A percentile compares a stretch with the other conserved stretches of the same genome.
Conservation (phyloP, 2,797 vertebrate genomes). For the Botia almorhae region DNA sequence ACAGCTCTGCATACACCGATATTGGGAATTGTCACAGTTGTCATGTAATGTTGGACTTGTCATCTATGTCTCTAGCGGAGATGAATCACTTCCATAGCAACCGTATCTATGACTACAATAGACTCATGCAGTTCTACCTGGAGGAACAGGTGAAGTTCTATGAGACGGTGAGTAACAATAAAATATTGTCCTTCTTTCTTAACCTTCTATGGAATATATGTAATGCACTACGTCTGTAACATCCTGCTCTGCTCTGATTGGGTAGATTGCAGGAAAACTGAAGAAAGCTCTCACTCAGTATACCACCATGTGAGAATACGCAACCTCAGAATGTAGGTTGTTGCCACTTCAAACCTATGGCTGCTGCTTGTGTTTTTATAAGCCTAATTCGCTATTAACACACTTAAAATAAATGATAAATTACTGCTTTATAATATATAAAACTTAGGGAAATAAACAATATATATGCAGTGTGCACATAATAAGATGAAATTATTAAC, state of each 20-base stretch:
- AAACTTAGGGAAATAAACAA: conserved; percentile 11
- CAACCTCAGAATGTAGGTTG: neutral
- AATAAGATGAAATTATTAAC: conserved; percentile 14
- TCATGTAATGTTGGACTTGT: no score
- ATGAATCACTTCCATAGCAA: conserved; percentile 90
- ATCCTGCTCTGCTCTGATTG: conserved; percentile 39
- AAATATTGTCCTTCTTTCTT: neutral
- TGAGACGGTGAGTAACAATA: conserved; percentile 77
- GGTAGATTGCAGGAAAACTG: conserved; percentile 89
- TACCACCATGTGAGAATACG: conserved; percentile 63
- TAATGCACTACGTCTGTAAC: neutral
- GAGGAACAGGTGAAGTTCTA: conserved; percentile 87
- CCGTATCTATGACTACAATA: conserved; percentile 89
- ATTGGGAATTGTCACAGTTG: no score
- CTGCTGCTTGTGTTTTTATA: conserved; percentile 22
- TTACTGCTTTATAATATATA: neutral
- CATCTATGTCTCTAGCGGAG: conserved; percentile 71
- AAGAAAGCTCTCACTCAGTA: conserved; percentile 86
- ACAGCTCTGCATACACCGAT: no score
- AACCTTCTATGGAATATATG: neutral
- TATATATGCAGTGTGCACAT: neutral
- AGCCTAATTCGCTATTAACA: conserved; percentile 8
- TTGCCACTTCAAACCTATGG: neutral
- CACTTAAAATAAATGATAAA: no score
- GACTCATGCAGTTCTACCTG: conserved; percentile 84